These are phyloP conservation scores for Seriola dumerili DNA, from an alignment of 2,113 vertebrate species.

Conservation along the genomic window DNA sequence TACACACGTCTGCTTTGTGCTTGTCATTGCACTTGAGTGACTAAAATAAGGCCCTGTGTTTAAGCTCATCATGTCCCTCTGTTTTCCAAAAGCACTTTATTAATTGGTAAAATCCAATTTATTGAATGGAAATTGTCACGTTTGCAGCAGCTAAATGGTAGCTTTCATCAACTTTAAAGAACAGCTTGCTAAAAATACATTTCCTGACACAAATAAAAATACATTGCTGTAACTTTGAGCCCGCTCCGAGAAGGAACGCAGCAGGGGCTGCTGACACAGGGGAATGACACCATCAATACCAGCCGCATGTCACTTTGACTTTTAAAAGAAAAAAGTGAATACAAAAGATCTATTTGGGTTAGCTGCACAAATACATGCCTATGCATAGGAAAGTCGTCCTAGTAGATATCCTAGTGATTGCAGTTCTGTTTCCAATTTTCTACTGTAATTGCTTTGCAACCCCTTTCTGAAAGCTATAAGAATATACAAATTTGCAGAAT, in stretches of 20 bases:
- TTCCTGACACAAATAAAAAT: not conserved
- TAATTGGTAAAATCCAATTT: not conserved
- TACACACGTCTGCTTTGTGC: not conserved
- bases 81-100: not conserved
- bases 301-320: not conserved
- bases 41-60: not conserved
- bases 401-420: not conserved
- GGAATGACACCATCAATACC: not conserved
- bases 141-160: not conserved
- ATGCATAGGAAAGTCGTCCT: not conserved
- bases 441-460: not conserved
- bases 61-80: not conserved
- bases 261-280: not conserved
- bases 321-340: constrained; percentile 2
- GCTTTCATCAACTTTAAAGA: not conserved
- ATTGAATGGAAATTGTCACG: not conserved
- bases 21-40: not conserved
- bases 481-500: not conserved
- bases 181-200: too few species aligned
- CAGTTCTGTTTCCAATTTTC: not conserved
- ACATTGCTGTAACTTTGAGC: not conserved
- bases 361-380: constrained; percentile 2
- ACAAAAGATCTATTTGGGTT: not conserved
- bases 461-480: not conserved
- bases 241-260: not conserved